Evolutionary conservation across 1,140 invertebrate species (phyloP).

Genomic region (Macrotrachela quadricornifera): DNA sequence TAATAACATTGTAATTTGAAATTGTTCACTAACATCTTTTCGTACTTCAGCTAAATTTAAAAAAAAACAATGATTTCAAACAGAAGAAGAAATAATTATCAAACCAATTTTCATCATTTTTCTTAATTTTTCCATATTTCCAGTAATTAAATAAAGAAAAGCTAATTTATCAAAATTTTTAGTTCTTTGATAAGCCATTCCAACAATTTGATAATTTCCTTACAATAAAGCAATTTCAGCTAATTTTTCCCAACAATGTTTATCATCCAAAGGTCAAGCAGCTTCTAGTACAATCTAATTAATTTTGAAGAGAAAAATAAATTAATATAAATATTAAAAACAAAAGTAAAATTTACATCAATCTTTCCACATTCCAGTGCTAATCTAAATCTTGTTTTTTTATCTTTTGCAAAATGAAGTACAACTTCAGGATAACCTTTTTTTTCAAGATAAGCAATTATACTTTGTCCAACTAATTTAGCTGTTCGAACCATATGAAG

Average conservation of each 20-base stretch:
- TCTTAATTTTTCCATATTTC: conserved; percentile 82
- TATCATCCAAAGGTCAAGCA: conserved; percentile 75
- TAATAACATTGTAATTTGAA: conserved; percentile 70
- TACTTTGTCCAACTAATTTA: conserved; percentile 88
- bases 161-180: conserved; percentile 98
- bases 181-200: conserved; percentile 97
- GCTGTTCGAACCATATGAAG: conserved; percentile 90
- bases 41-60: conserved; percentile 3
- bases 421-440: conserved; percentile 99
- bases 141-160: conserved; percentile 92
- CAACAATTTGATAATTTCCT: conserved; percentile 81
- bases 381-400: conserved; percentile 81
- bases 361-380: conserved; percentile 96
- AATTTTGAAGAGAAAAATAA: too few species aligned
- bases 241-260: conserved; percentile 81
- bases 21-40: conserved; percentile 70
- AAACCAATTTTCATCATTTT: conserved; percentile 90
- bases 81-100: background rate
- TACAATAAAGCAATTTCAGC: conserved; percentile 77
- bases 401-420: conserved; percentile 95
- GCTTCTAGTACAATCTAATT: conserved; percentile 45
- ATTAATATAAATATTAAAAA: too few species aligned
- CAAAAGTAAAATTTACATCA: conserved; percentile 40
- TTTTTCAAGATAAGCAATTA: conserved; percentile 93
- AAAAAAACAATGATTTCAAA: conserved; percentile 1